Evolutionary conservation across 53 echinoderm and acorn worm genomes (phyloP), one percentile per base, ranked within the genome.

Genomic region (Mesocentrotus franciscanus): DNA sequence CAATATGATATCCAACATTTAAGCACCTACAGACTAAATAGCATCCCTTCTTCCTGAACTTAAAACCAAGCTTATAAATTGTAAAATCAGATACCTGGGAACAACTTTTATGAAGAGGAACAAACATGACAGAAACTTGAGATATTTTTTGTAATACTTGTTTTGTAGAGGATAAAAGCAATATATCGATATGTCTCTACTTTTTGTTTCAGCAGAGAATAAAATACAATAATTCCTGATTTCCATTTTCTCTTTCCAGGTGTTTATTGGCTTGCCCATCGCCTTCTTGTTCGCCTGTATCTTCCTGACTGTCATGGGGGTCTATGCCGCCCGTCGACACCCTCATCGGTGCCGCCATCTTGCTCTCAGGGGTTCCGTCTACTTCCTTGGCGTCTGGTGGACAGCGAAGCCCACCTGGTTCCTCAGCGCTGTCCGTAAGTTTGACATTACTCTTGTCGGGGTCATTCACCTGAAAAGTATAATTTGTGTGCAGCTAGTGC

Each of bases 301-400:
- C 94, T 98, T 98, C 95, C 85, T 98, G 93, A 97, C 97, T 72
- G 15, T 98, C 17, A 97, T 98, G 97, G 98, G 98, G 0, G 42
- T 97, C 33, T 66, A 89, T 3, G 98, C 97, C 5, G 98, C 98
- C 97, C 34, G 29, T 91, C 66, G 91, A 91, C 35, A 97, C 97
- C 55, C 64, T 94, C 35, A 98, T 98, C 93, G 98, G 98, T 1
- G 90, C 91, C 15, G 96, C 90, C 93, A 98, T 98, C 90, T 62
- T 97, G 89, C 94, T 97, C n/a, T 94, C 96, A 6, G 97, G 97
- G 0, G 85, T 98, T n/a, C 98, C 1, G 93, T 97, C 60, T 98
- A 97, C 90, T 76, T 97, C 55, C 33, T 98, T 59, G 97, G 96
- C 17, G 96, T 98, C 33, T 96, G 92, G 95, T 98, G 97, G 97